Percentiles rank a stretch among this genome's conserved stretches.
phyloP scores from a whole-genome alignment of 2,797 vertebrate species.

The Echeneis naucrates region DNA sequence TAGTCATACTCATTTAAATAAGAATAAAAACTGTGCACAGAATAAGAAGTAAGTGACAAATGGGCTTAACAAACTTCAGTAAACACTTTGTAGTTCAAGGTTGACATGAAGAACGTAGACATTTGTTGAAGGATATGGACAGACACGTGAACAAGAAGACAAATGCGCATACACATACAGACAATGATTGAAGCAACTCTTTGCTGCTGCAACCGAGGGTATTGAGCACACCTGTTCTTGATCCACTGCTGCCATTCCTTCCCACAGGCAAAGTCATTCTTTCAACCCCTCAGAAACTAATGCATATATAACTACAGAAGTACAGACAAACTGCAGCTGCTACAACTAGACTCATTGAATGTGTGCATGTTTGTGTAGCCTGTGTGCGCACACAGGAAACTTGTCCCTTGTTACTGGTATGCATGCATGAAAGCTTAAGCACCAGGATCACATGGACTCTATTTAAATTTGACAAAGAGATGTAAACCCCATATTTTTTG shows the following conservation, averaged over 20 bases:
- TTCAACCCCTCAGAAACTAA: slow-evolving; percentile 80
- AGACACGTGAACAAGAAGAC: slow-evolving; percentile 17
- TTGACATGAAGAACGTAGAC: slow-evolving; percentile 57
- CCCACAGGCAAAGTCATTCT: slow-evolving; percentile 86
- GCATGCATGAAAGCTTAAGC: slow-evolving; percentile 45
- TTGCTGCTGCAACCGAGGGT: slow-evolving; percentile 64
- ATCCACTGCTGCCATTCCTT: slow-evolving; percentile 79
- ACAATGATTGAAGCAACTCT: slow-evolving; percentile 62
- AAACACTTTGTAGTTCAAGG: slow-evolving; percentile 66
- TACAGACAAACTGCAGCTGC: slow-evolving; percentile 71
- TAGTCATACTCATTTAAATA: slow-evolving; percentile 6
- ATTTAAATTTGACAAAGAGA: slow-evolving; percentile 52
- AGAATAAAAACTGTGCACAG: background rate
- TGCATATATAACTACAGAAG: slow-evolving; percentile 78
- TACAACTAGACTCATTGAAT: slow-evolving; percentile 48
- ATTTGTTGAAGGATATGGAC: slow-evolving; percentile 62
- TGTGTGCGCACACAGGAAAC: slow-evolving; percentile 13
- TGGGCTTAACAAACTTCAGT: slow-evolving; percentile 48
- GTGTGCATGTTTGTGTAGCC: slow-evolving; percentile 23
- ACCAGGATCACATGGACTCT: slow-evolving; percentile 41
- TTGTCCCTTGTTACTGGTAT: slow-evolving; percentile 47
- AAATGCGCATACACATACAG: slow-evolving; percentile 23
- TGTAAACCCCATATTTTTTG: slow-evolving; percentile 16
- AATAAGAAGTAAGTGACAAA: slow-evolving; percentile 33
- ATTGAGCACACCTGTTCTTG: slow-evolving; percentile 76